Percentiles rank a stretch among this genome's conserved stretches.
Conservation (phyloP, 2,797 vertebrate genomes). For the Cercopithecus mitis region DNA sequence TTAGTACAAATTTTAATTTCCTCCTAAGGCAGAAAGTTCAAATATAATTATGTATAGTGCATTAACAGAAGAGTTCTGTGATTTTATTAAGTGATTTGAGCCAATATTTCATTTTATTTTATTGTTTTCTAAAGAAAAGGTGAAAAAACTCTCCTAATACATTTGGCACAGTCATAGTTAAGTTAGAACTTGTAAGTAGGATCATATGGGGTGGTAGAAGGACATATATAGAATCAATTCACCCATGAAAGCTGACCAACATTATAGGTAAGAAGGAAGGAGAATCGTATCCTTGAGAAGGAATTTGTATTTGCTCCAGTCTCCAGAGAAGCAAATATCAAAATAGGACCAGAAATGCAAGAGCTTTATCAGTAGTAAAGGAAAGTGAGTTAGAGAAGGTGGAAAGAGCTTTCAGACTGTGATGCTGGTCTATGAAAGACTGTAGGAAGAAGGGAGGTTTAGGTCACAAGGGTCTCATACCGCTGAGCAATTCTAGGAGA, state of each 20-base stretch:
- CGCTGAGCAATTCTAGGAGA: background rate
- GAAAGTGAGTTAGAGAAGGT: background rate
- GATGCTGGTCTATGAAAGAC: background rate
- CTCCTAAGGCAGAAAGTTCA: conserved; percentile 57
- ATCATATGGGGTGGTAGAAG: conserved; percentile 4
- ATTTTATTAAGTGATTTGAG: conserved; percentile 51
- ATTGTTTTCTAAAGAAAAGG: conserved; percentile 23
- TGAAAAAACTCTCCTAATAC: conserved; percentile 28
- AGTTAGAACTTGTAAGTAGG: conserved; percentile 23
- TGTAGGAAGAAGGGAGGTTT: background rate
- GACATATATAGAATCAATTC: background rate
- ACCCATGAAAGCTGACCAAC: background rate
- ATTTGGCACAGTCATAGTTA: conserved; percentile 40
- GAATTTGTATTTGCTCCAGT: background rate
- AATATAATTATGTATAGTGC: conserved; percentile 56
- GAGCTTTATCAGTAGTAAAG: background rate
- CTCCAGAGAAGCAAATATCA: background rate
- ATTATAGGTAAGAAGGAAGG: background rate
- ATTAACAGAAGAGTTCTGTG: conserved; percentile 43
- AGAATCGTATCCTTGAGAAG: background rate
- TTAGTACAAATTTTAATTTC: conserved; percentile 67
- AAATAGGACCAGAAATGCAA: background rate
- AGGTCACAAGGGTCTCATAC: background rate
- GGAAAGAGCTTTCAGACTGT: background rate
- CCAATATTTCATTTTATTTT: conserved; percentile 30